Evolutionary conservation across 1,140 invertebrate species (phyloP), one percentile per base, ranked within the genome.

Genomic region (Euura lappo): DNA sequence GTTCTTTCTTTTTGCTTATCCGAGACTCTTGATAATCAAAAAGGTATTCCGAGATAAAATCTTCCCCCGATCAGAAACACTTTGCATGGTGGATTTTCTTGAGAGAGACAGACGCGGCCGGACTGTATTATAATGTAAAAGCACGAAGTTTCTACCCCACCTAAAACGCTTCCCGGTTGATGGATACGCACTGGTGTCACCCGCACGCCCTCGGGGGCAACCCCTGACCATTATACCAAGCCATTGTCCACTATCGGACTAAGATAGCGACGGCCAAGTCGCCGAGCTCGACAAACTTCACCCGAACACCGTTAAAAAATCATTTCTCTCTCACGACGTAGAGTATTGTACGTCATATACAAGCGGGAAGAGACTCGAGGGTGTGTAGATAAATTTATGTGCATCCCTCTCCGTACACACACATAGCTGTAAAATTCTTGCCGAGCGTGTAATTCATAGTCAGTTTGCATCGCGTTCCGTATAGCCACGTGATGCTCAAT

Each of bases 231-330:
- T 85, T 85, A 85, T 86, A 84, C 85, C 85, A 85, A 84, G 85
- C 83, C 83, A 86, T 86, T 85, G 85, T 85, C 85, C 85, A 86
- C 85, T 85, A 85, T 85, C 84, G 85, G 81, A 78, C 79, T 85
- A 84, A 85, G 85, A 86, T 85, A 86, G 82, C 83, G 79, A 43
- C 73, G 67, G 51, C 72, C 67, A 65, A 44, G 68, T 46, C 69
- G 45, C 2, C 67, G 28, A 65, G 70, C 68, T 65, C 51, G 51
- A 8, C 51, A 60, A 28, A 60, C 51, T 60, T 60, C 51, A n/a
- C 28, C 51, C 13, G 51, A 60, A 72, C 45, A 64, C 67, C 70
- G 74, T 75, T 77, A 77, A 77, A 77, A 77, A 77, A 75, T 77
- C 76, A 77, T 75, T 75, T 74, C 44, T 65, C 73, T 72, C 72